Base-by-base conservation (phyloP, 1,140 invertebrate genomes). In the Drosophila bocki region DNA sequence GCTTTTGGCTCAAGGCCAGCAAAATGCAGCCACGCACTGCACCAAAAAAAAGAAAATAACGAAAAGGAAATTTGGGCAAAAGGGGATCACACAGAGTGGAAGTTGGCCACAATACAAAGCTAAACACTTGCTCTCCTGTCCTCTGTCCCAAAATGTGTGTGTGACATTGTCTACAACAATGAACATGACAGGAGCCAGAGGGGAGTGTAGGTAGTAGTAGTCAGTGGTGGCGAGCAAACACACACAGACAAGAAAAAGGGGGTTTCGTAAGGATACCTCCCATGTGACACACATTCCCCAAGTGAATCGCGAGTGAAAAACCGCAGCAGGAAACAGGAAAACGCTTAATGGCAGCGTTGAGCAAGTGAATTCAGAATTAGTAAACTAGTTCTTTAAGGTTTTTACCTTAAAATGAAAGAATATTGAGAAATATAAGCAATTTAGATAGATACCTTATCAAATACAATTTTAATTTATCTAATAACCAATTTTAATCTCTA, bases 1-100 rank as follows among this genome's bases (percentile, higher is more conserved):
- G 53, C 29, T 71, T 64, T 79, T 79, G 77, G 77, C 77, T 79
- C 77, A 79, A 79, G 77, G 77, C 77, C 77, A 79, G 70, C 59
- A 65, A 78, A 76, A 61, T 77, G 61, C 61, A 59, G 75, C 75
- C 75, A 78, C 76, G 76, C 76, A 78, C 75, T 78, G 76, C 76
- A 78, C 51, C 65, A 71, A 78, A 68, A 56, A 53, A 19, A 51
- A 19, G 19, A 9, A 32, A 41, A 29, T 7, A 19, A 22, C 19
- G 19, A 39, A 50, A 32, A 7, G 19, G 37, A 56, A 56, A 39
- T 37, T 39, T 64, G 26, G 64, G 58, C 22, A 48, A 64, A 45
- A 13, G 64, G 37, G 51, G 69, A 29, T 50, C 47, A 29, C 47
- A 54, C 17, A 12, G 51, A 64, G 45, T 42, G 29, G 32, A 57